Evolutionary conservation across 2,113 vertebrate genomes (phyloP).

Genomic region (Tachuris rubrigastra): DNA sequence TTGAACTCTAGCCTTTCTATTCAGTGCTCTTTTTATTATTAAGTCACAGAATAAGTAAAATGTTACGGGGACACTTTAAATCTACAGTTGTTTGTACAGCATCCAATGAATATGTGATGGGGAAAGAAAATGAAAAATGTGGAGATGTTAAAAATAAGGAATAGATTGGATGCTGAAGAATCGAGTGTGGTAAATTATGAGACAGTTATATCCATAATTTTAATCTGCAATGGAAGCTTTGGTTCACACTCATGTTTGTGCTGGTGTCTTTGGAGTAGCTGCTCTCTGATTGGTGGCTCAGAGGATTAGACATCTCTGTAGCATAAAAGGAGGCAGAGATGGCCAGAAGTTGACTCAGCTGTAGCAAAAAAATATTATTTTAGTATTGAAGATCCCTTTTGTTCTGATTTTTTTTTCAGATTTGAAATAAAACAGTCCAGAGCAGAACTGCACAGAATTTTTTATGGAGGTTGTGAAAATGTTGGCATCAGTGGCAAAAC

Average conservation of each 20-base stretch:
- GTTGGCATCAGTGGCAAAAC: conserved; percentile 64
- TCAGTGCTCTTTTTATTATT: conserved; percentile 62
- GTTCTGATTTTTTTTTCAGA: conserved; percentile 25
- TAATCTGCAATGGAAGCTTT: not conserved
- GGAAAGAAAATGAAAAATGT: conserved; percentile 44
- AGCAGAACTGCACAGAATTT: conserved; percentile 69
- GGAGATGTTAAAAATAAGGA: not conserved
- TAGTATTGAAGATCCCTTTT: not conserved
- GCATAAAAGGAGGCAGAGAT: fast-evolving
- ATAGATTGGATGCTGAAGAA: not conserved
- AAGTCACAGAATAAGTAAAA: conserved; percentile 62
- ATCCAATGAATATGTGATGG: conserved; percentile 32
- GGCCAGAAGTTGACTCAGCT: not conserved
- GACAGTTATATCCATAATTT: not conserved
- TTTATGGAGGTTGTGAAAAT: conserved; percentile 71
- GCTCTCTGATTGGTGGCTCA: not conserved
- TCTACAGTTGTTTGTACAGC: conserved; percentile 40
- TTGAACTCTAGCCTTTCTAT: conserved; percentile 51
- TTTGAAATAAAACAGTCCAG: conserved; percentile 73
- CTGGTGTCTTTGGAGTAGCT: not conserved
- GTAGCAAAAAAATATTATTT: not conserved
- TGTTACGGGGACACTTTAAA: conserved; percentile 50
- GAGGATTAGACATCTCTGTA: not conserved
- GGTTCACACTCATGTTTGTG: not conserved
- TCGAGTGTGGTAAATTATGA: not conserved